Conservation (phyloP, 1,140 invertebrate species). For the Trachymyrmex cornetzi region DNA sequence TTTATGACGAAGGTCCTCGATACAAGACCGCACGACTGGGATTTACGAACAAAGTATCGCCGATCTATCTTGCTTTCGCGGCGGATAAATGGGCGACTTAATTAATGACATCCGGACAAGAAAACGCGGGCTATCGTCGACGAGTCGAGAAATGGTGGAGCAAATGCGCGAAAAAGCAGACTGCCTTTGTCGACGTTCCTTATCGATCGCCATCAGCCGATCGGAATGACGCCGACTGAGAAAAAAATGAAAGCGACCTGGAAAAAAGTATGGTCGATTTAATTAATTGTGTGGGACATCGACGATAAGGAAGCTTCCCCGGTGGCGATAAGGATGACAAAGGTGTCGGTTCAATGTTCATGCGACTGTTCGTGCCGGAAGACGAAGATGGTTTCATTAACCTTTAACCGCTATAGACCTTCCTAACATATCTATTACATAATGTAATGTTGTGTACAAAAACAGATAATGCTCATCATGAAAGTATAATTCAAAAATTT, state of each 20-base stretch:
- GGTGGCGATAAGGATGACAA: constrained; percentile 27
- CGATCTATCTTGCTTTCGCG: constrained; percentile 46
- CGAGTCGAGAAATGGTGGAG: constrained; percentile 33
- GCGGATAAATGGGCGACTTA: constrained; percentile 54
- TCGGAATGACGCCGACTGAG: constrained; percentile 47
- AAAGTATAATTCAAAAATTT: neutral
- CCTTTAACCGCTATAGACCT: neutral
- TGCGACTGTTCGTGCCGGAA: constrained; percentile 28
- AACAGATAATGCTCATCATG: neutral
- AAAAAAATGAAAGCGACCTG: constrained; percentile 8
- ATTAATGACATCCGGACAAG: constrained; percentile 63
- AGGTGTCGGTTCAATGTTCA: constrained; percentile 33
- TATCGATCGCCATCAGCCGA: constrained; percentile 61
- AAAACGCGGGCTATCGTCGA: constrained; percentile 22
- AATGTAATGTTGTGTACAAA: neutral
- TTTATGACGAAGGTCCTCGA: constrained; percentile 60
- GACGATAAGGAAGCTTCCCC: constrained; percentile 14
- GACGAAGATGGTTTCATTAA: constrained; percentile 35
- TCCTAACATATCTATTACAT: constrained; percentile 1
- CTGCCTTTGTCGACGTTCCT: constrained; percentile 42
- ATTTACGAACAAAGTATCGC: constrained; percentile 51
- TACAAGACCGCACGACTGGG: constrained; percentile 52
- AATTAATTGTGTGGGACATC: constrained; percentile 47
- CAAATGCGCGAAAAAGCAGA: constrained; percentile 46
- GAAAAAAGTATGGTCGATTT: constrained; percentile 45